phyloP scores from a whole-genome alignment of 1,140 invertebrate genomes.

The Pogonus chalceus region DNA sequence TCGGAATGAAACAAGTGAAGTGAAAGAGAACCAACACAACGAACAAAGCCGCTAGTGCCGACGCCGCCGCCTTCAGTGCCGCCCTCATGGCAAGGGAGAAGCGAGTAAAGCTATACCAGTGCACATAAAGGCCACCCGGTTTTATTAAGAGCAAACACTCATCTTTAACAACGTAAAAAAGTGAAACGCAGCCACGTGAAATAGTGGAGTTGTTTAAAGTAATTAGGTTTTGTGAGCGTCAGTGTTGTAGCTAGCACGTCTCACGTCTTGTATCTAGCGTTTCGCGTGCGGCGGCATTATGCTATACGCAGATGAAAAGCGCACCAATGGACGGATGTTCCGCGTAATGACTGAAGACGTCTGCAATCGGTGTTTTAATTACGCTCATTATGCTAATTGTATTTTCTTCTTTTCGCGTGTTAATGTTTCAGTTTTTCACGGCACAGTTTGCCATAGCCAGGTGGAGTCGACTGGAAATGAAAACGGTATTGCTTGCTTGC shows the following conservation, averaged over 20 bases:
- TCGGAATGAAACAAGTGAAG: not conserved
- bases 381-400: slow-evolving; percentile 29
- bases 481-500: not conserved
- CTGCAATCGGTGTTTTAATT: slow-evolving; percentile 26
- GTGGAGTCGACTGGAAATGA: not conserved
- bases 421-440: slow-evolving; percentile 23
- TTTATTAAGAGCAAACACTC: slow-evolving; percentile 3
- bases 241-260: too few relatives aligned
- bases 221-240: too few relatives aligned
- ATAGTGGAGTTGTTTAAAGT: slow-evolving; percentile 7
- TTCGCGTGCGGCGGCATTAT: too few relatives aligned
- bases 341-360: slow-evolving; percentile 18
- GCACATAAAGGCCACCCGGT: not conserved
- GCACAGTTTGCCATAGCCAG: not conserved
- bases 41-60: not conserved
- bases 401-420: slow-evolving; percentile 20
- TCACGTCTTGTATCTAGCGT: too few relatives aligned
- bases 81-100: not conserved
- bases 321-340: too few relatives aligned
- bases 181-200: not conserved
- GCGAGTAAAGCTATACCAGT: not conserved
- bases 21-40: not conserved
- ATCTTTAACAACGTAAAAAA: not conserved
- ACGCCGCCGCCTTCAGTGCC: not conserved
- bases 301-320: too few relatives aligned